Evolutionary conservation across 2,888 invertebrate species (phyloP), one percentile per base, ranked within the genome.

Genomic region (Agrypnus murinus): DNA sequence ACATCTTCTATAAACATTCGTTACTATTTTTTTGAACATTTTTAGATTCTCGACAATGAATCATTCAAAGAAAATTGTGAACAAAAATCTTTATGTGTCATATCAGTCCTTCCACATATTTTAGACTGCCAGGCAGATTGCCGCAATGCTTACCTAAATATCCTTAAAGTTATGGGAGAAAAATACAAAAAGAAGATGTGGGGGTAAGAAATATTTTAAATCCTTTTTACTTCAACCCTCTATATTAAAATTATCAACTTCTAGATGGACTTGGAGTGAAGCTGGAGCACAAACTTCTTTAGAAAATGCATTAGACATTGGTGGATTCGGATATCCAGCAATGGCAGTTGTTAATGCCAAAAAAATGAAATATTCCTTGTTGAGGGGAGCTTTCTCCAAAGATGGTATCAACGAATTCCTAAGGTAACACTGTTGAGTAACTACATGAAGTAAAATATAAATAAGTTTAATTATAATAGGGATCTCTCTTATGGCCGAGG

Each of bases 251-350:
- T 25, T 25, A 43, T 57, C n/a, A n/a, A n/a, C n/a, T 38, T 80
- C 12, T 78, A 91, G 91, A 71, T 99, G 98, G 98, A 88, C 95
- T 9, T 99, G 99, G 99, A 86, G 95, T 1, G 98, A 99, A 84
- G 98, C 96, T 45, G 95, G 92, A 8, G 89, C 93, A 1, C 98
- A 99, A 84, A 84, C 88, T 0, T 90, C 92, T 0, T 84, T 99
- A 14, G 99, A 99, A 84, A 92, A 92, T 73, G 91, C 96, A 0
- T 85, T 99, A 36, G 99, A 97, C 82, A 93, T 99, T 76, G 99
- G 99, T 73, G 99, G 92, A 5, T 99, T 99, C 86, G 99, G 99
- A 8, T 99, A 99, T 86, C 99, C 99, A 1, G 98, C 99, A 0
- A 93, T 99, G 93, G 98, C 97, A 5, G 97, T 97, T 14, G 93